phyloP scores from a whole-genome alignment of 2,888 invertebrate species.

The Nemotelus nigrinus region DNA sequence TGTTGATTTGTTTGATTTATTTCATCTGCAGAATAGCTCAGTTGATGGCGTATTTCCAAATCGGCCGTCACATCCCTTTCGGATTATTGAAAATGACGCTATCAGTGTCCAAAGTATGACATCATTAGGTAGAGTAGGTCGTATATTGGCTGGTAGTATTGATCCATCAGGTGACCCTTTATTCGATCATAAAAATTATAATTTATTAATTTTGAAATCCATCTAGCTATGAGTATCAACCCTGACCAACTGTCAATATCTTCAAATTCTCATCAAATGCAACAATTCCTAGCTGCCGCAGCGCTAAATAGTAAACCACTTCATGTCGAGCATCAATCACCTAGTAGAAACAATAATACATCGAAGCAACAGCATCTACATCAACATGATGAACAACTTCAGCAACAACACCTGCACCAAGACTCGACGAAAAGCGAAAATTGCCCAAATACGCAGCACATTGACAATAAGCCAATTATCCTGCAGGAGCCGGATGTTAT shows the following conservation, averaged over 20 bases:
- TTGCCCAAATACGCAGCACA: neutral
- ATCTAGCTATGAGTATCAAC: conserved; percentile 61
- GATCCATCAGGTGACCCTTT: conserved; percentile 68
- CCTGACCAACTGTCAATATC: conserved; percentile 59
- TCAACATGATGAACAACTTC: conserved; percentile 25
- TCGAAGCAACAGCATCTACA: conserved; percentile 47
- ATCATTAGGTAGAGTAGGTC: conserved; percentile 83
- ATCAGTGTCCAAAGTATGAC: conserved; percentile 89
- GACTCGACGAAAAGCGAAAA: neutral
- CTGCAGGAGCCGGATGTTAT: conserved; percentile 87
- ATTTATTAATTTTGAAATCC: neutral
- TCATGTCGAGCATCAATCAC: conserved; percentile 51
- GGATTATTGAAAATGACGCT: conserved; percentile 88
- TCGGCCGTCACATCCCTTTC: conserved; percentile 79
- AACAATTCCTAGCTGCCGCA: conserved; percentile 54
- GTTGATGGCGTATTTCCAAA: conserved; percentile 80
- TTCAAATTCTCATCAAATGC: conserved; percentile 58
- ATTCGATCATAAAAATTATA: neutral
- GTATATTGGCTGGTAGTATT: conserved; percentile 77
- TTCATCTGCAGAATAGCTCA: conserved; percentile 67
- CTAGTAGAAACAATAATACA: conserved; percentile 51
- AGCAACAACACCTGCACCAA: conserved; percentile 29
- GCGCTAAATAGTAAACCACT: conserved; percentile 51
- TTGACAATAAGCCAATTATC: conserved; percentile 55
- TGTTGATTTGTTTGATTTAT: conserved; percentile 9